Base-by-base conservation (phyloP, 2,797 vertebrate species). In the Melanotaenia nigrans region DNA sequence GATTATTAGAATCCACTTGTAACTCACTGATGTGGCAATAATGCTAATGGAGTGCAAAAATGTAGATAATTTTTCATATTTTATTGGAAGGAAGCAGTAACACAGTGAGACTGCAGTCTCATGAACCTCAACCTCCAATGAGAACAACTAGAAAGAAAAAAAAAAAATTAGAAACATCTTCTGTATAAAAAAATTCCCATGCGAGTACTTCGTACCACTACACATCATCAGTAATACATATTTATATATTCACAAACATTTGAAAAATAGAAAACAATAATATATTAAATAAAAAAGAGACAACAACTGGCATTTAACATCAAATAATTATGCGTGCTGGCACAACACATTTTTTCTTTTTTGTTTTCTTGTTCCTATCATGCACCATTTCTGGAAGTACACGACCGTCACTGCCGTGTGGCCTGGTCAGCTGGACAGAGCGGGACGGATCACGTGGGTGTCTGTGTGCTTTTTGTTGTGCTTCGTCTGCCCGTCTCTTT, bases 221-320 rank as follows among this genome's bases (percentile, higher is more conserved):
- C 92, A 95, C 94, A 86, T 93, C 90, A 92, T 94, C 92, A 82
- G 91, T 93, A 93, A 94, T 92, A 93, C 90, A 93, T 94, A 95
- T 95, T 93, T 95, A 95, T 95, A 95, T 95, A 94, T 95, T 95
- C 93, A 95, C 93, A 95, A 92, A 92, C 92, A 91, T 93, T 93
- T 89, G 81, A 93, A 94, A 95, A 95, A 94, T 95, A 95, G 86
- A 94, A 95, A 95, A 92, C 84, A 87, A 93, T 71, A 68, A 90
- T 90, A 92, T 92, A 90, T 92, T 82, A 91, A 94, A 94, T 92
- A 86, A 91, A 32, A 91, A 92, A 76, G 78, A 87, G 75, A 95
- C 92, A 87, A 93, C 88, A 68, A 87, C 91, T 89, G 87, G 91
- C 91, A 93, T 84, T 81, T 88, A 90, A 95, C 94, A 93, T 88